A percentile compares a stretch with the other conserved stretches of the same genome.
Evolutionary conservation across 2,888 invertebrate species (phyloP).

Genomic region (Muscina levida): DNA sequence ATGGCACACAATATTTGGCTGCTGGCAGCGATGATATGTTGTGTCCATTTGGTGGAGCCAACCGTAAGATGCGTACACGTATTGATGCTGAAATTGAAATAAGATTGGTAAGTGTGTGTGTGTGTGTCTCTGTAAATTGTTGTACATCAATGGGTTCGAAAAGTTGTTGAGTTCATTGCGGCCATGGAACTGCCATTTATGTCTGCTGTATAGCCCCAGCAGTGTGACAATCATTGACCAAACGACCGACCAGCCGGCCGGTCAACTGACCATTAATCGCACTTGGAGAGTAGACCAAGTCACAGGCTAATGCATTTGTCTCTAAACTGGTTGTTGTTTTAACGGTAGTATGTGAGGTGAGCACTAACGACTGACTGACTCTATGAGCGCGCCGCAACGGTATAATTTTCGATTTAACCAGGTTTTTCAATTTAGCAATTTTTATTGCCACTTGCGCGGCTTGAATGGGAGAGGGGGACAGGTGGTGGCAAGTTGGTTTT

Average conservation of each 20-base stretch:
- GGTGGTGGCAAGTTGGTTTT: background rate
- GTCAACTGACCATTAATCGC: too few relatives aligned
- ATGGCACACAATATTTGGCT: conserved; percentile 64
- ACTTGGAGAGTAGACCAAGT: too few relatives aligned
- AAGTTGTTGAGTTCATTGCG: too few relatives aligned
- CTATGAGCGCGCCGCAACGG: conserved; percentile 19
- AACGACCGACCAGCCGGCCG: too few relatives aligned
- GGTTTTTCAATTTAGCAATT: conserved; percentile 57
- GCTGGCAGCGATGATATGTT: conserved; percentile 83
- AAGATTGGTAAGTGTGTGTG: conserved; percentile 86
- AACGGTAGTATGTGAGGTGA: conserved; percentile 3
- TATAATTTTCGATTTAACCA: conserved; percentile 55
- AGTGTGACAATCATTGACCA: too few relatives aligned
- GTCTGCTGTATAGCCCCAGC: too few relatives aligned
- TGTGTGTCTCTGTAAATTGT: too few relatives aligned
- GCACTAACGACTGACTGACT: conserved; percentile 52
- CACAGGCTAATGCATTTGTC: background rate
- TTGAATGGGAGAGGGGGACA: too few relatives aligned
- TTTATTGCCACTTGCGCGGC: background rate
- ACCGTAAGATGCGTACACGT: conserved; percentile 85
- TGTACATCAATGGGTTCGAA: too few relatives aligned
- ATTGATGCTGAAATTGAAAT: conserved; percentile 93
- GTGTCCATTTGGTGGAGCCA: conserved; percentile 87
- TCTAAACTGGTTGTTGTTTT: background rate
- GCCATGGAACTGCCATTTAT: too few relatives aligned